phyloP scores from a whole-genome alignment of 2,113 vertebrate genomes.

The Parus major region DNA sequence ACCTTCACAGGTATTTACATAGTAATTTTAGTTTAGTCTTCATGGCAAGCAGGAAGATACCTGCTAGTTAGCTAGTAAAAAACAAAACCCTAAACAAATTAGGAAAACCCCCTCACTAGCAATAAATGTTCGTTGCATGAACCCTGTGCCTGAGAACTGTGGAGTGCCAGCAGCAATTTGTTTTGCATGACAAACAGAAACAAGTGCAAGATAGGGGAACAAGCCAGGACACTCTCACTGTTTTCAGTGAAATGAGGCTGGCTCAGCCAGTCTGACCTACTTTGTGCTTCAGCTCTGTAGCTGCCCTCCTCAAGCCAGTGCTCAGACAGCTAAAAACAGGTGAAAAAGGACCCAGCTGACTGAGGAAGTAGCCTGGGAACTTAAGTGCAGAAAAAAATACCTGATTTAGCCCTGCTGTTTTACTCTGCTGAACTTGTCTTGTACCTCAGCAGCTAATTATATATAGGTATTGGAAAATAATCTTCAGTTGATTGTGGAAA shows the following conservation, averaged over 20 bases:
- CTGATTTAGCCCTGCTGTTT: background rate
- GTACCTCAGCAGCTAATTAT: background rate
- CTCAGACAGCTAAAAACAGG: background rate
- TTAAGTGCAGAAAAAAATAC: background rate
- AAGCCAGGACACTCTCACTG: background rate
- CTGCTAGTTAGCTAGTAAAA: background rate
- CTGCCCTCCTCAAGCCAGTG: background rate
- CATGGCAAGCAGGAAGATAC: background rate
- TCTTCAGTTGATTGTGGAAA: background rate
- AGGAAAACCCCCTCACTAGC: accelerated
- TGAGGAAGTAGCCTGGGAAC: background rate
- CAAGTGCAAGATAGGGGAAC: background rate
- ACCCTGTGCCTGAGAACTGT: background rate
- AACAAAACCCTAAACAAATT: background rate
- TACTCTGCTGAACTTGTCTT: background rate
- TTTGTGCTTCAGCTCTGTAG: background rate
- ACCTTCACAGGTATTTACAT: background rate
- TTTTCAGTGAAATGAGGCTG: background rate
- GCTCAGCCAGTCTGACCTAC: background rate
- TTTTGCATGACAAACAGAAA: background rate
- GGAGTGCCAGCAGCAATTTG: background rate
- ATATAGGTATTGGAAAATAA: background rate
- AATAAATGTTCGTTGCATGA: background rate
- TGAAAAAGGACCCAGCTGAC: background rate
- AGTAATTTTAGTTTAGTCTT: background rate